These are phyloP conservation scores for Mormyrus proboscirostris DNA, from an alignment of 2,797 vertebrate genomes.

Conservation along the genomic window DNA sequence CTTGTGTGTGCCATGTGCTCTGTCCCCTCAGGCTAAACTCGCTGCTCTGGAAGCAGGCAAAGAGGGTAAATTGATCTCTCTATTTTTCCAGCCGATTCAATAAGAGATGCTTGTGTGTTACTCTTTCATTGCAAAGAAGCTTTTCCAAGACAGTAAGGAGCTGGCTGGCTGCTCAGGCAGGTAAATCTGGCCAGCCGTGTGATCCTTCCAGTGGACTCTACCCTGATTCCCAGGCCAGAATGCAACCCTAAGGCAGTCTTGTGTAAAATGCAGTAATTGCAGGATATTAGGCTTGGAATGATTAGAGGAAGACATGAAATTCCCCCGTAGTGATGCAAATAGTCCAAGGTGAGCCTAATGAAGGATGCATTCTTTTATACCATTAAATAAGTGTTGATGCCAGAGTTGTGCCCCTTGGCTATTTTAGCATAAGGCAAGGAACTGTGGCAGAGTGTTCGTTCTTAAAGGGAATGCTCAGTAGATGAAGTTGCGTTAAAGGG, in stretches of 20 bases:
- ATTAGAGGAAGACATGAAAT: conserved; percentile 87
- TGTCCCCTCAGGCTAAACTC: conserved; percentile 14
- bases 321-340: conserved; percentile 91
- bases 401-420: conserved; percentile 26
- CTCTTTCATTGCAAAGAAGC: conserved; percentile 11
- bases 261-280: conserved; percentile 87
- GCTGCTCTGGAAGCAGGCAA: background rate
- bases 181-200: conserved; percentile 10
- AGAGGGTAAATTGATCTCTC: conserved; percentile 1
- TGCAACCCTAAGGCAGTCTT: conserved; percentile 69
- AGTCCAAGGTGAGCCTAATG: conserved; percentile 68
- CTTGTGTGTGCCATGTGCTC: background rate
- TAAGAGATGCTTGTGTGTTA: conserved; percentile 9
- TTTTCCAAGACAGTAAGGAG: background rate
- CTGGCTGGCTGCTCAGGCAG: background rate
- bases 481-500: background rate
- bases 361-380: conserved; percentile 50
- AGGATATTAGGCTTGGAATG: conserved; percentile 88
- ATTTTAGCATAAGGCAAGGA: conserved; percentile 15
- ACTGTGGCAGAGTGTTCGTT: background rate
- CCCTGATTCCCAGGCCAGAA: conserved; percentile 79
- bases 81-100: background rate
- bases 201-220: conserved; percentile 54
- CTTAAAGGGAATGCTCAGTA: background rate
- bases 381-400: conserved; percentile 45